These are phyloP conservation scores for Helicorthomorpha holstii DNA, from an alignment of 1,140 invertebrate species.

Conservation along the genomic window DNA sequence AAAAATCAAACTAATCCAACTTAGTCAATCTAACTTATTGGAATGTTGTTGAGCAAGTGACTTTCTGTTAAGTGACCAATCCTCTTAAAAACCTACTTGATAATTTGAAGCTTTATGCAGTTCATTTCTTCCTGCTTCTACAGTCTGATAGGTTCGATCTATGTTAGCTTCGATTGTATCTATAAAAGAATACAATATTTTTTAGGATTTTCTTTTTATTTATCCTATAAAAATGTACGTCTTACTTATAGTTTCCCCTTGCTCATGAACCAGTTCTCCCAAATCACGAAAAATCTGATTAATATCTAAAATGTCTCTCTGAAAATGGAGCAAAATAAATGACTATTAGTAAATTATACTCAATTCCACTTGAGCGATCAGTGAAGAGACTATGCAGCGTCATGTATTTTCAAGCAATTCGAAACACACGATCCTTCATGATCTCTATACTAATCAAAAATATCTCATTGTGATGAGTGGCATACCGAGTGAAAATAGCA, in stretches of 20 bases:
- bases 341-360: not conserved
- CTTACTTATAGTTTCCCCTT: constrained; percentile 67
- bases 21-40: too few species aligned
- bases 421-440: too few species aligned
- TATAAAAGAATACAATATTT: not conserved
- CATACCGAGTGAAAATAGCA: not conserved
- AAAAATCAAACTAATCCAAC: too few species aligned
- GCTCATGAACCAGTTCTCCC: constrained; percentile 57
- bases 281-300: constrained; percentile 83
- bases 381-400: too few species aligned
- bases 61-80: too few species aligned
- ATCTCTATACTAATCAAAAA: not conserved
- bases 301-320: constrained; percentile 72
- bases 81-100: too few species aligned
- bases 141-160: not conserved
- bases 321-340: constrained; percentile 2
- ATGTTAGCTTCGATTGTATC: not conserved
- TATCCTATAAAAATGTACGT: not conserved
- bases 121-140: not conserved
- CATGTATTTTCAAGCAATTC: too few species aligned
- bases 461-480: not conserved
- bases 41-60: too few species aligned
- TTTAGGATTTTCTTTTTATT: not conserved
- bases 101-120: not conserved
- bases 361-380: too few species aligned